Evolutionary conservation across 2,113 vertebrate species (phyloP), one percentile per base, ranked within the genome.

Genomic region (Onychostruthus taczanowskii): DNA sequence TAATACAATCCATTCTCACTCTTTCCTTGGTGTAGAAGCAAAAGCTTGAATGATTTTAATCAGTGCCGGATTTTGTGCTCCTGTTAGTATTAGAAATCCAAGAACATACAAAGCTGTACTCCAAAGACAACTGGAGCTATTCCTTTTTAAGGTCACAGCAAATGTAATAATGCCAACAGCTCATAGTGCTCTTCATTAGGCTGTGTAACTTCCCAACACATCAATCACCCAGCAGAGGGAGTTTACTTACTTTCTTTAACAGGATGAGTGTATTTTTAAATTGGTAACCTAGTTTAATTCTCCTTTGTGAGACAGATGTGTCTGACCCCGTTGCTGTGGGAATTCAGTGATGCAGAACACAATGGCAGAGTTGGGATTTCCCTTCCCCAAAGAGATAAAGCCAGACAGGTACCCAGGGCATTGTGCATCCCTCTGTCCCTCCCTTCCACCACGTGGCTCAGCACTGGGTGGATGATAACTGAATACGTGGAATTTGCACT

Each of bases 61-160:
- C 92, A 92, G 85, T 3, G 19, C 67, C 1, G 74, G 69, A 82
- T 94, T 95, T 89, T n/a, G 56, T 55, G 33, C 55, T 92, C 83
- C 84, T 4, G 0, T 55, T 96, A 87, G 76, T 39, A 83, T 89
- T 89, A 66, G 89, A 96, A 96, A 96, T 91, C 95, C 93, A 93
- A 90, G 90, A 96, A 86, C 82, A 96, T 28, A 95, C 91, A 95
- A n/a, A 0, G 1, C 67, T 35, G 56, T 50, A 47, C 90, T 94
- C 95, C 43, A 41, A 91, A 87, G 93, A 90, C 43, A 50, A 56
- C 79, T 43, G 56, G 13, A 93, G 83, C 62, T 92, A 69, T 79
- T 95, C 77, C 84, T 85, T 93, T 82, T 76, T 96, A 96, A 96
- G 86, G 94, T 96, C 90, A 90, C 92, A 79, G 94, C 77, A 96